Evolutionary conservation across 2,797 vertebrate species (phyloP).

Genomic region (Falco concolor): DNA sequence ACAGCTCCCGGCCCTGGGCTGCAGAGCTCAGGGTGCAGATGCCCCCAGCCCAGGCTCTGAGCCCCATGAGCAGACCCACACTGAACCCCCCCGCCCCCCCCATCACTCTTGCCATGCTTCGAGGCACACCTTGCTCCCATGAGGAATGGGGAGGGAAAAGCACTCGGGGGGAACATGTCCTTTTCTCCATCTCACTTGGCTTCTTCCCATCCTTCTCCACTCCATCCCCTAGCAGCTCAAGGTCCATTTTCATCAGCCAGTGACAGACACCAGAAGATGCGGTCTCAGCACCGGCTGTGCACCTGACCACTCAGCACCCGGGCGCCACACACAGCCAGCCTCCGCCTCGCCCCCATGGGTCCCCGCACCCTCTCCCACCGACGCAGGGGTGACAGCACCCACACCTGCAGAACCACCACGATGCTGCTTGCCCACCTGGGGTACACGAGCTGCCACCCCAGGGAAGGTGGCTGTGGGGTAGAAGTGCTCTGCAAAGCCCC

Average conservation of each 20-base stretch:
- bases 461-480: neutral
- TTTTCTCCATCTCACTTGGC: neutral
- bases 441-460: neutral
- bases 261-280: neutral
- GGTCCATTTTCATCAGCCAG: slow-evolving; percentile 31
- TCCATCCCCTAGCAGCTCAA: neutral
- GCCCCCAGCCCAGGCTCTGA: neutral
- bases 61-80: rapidly evolving
- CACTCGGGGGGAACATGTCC: neutral
- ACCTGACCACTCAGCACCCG: rapidly evolving
- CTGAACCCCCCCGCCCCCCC: neutral
- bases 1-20: neutral
- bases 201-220: slow-evolving; percentile 11
- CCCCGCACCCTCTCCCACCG: neutral
- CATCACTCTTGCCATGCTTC: neutral
- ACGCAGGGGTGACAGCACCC: neutral
- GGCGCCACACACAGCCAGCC: neutral
- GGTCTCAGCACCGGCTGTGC: neutral
- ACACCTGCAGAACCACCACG: neutral
- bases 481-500: neutral
- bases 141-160: neutral
- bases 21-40: neutral
- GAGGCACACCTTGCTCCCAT: neutral
- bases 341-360: rapidly evolving
- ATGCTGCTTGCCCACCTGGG: neutral